Conservation (phyloP, 2,113 vertebrate genomes). For the Gadus chalcogrammus region DNA sequence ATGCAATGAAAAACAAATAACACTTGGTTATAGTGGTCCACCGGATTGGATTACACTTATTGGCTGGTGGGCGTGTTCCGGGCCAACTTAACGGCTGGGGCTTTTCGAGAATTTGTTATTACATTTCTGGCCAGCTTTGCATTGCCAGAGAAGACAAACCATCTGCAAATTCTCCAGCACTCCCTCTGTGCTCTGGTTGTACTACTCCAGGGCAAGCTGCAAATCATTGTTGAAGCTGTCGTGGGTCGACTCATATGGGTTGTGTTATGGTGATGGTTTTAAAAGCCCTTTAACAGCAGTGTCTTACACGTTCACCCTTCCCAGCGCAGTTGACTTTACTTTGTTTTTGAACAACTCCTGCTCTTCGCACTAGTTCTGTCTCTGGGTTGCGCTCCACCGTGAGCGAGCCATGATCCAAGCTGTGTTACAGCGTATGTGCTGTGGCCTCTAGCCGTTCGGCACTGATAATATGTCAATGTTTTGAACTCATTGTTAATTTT, state of each 20-base stretch:
- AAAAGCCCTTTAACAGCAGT: conserved; percentile 26
- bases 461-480: conserved; percentile 7
- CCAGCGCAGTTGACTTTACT: no score
- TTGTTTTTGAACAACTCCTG: no score
- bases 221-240: conserved; percentile 35
- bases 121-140: conserved; percentile 37
- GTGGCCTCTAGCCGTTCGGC: neutral
- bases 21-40: conserved; percentile 31
- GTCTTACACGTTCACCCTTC: conserved; percentile 4
- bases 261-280: conserved; percentile 27
- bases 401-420: neutral
- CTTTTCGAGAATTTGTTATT: conserved; percentile 41
- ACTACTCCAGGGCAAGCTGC: conserved; percentile 29
- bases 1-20: conserved; percentile 50
- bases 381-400: neutral
- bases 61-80: conserved; percentile 13
- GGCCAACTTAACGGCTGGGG: conserved; percentile 21
- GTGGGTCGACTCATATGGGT: conserved; percentile 24
- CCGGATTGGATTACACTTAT: conserved; percentile 38
- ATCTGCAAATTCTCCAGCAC: conserved; percentile 46
- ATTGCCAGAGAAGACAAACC: conserved; percentile 42
- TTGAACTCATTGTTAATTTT: neutral
- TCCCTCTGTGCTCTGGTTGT: conserved; percentile 35
- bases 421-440: neutral
- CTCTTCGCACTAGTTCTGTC: conserved; percentile 5